phyloP scores from a whole-genome alignment of 2,113 vertebrate species.

The Psilopogon haemacephalus region DNA sequence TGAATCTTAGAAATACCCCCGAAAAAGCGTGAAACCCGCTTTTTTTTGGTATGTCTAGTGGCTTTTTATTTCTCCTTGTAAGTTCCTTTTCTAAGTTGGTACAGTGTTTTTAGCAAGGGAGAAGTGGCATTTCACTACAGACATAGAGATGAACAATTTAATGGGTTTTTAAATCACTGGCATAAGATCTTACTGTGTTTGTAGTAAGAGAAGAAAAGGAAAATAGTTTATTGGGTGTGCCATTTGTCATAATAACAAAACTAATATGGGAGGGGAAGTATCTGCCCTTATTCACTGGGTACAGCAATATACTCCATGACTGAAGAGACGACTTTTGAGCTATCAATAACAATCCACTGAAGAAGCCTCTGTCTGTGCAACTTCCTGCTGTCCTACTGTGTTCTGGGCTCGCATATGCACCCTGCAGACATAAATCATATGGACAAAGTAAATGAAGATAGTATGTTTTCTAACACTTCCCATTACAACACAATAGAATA shows the following conservation, averaged over 20 bases:
- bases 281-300: background rate
- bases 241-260: background rate
- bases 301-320: background rate
- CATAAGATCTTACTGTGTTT: background rate
- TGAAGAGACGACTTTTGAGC: background rate
- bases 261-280: background rate
- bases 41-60: background rate
- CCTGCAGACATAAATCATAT: background rate
- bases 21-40: accelerated
- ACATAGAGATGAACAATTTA: background rate
- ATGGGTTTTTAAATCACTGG: background rate
- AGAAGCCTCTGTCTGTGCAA: background rate
- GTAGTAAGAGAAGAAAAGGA: background rate
- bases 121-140: background rate
- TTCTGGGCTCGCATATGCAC: background rate
- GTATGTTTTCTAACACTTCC: too few species aligned
- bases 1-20: background rate
- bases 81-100: background rate
- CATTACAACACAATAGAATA: background rate
- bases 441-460: background rate
- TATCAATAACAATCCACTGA: background rate
- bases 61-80: background rate
- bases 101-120: background rate
- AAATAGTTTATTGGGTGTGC: background rate
- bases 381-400: background rate